A percentile compares a stretch with the other conserved stretches of the same genome.
These are phyloP conservation scores for Karalla daura DNA, from an alignment of 2,797 vertebrate species.

Conservation along the genomic window DNA sequence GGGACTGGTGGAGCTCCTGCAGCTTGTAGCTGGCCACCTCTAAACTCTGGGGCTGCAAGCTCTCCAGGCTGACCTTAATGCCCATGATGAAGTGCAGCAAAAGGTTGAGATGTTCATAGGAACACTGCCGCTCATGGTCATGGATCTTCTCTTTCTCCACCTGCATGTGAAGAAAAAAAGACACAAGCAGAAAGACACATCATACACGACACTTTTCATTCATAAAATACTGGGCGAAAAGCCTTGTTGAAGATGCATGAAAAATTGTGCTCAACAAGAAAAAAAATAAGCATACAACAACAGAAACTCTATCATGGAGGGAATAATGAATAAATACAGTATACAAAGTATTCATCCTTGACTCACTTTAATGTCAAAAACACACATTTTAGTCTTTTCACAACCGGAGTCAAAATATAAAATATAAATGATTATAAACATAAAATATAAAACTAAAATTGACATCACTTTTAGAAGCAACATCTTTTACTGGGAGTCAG, in stretches of 20 bases:
- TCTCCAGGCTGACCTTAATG: constrained; percentile 88
- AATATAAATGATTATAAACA: not conserved
- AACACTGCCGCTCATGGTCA: constrained; percentile 89
- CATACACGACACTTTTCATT: not conserved
- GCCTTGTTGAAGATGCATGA: not conserved
- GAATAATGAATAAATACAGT: constrained; percentile 1
- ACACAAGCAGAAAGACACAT: constrained; percentile 21
- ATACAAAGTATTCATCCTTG: constrained; percentile 23
- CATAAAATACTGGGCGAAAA: not conserved
- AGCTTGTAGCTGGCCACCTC: constrained; percentile 85
- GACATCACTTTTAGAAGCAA: not conserved
- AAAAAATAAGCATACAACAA: constrained; percentile 6
- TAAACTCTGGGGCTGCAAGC: constrained; percentile 86
- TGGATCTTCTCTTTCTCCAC: constrained; percentile 91
- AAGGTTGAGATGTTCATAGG: constrained; percentile 92
- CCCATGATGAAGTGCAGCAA: constrained; percentile 90
- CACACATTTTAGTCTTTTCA: not conserved
- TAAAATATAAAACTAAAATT: too few relatives aligned
- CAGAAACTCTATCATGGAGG: constrained; percentile 4
- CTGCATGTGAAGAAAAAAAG: constrained; percentile 71
- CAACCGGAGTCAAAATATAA: not conserved
- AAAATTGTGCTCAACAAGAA: constrained; percentile 3
- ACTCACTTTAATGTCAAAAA: too few relatives aligned
- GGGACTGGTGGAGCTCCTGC: constrained; percentile 84
- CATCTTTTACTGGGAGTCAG: too few relatives aligned